Evolutionary conservation across 2,888 invertebrate genomes (phyloP).

Genomic region (Drosophila nigricruria): DNA sequence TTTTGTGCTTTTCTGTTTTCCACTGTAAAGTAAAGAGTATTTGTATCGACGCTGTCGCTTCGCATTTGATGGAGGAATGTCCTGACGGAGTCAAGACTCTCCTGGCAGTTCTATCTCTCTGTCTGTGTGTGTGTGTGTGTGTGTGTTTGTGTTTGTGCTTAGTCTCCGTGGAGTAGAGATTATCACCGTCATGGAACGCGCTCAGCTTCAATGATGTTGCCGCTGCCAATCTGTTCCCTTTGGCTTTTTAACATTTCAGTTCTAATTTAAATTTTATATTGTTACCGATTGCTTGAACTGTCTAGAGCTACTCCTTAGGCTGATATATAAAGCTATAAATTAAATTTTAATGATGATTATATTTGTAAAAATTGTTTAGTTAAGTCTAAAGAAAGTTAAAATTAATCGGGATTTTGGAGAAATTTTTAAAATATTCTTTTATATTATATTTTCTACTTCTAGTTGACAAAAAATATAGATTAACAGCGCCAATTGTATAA

Average conservation of each 20-base stretch:
- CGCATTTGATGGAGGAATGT: conserved; percentile 24
- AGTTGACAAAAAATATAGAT: too few species aligned
- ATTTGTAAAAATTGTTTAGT: too few species aligned
- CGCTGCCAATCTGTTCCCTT: conserved; percentile 27
- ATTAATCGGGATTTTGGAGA: too few species aligned
- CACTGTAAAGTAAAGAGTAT: conserved; percentile 8
- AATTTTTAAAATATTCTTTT: too few species aligned
- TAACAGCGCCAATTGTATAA: too few species aligned
- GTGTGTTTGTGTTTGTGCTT: conserved; percentile 32
- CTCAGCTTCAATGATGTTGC: conserved; percentile 5
- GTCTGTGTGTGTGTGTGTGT: conserved; percentile 25
- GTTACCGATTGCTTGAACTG: conserved; percentile 4
- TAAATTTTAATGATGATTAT: background rate
- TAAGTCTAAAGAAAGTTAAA: too few species aligned
- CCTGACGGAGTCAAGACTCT: conserved; percentile 17
- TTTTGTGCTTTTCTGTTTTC: conserved; percentile 15
- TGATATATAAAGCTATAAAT: background rate
- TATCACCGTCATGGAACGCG: conserved; percentile 58
- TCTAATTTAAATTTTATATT: conserved; percentile 72
- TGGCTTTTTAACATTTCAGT: conserved; percentile 65
- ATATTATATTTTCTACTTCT: too few species aligned
- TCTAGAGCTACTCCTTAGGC: background rate
- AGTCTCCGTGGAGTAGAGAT: conserved; percentile 60
- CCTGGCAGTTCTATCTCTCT: conserved; percentile 10
- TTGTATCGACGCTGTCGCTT: conserved; percentile 42